Percentiles rank a stretch among this genome's conserved stretches.
Evolutionary conservation across 1,140 invertebrate genomes (phyloP).

Genomic region (Bemisia tabaci): DNA sequence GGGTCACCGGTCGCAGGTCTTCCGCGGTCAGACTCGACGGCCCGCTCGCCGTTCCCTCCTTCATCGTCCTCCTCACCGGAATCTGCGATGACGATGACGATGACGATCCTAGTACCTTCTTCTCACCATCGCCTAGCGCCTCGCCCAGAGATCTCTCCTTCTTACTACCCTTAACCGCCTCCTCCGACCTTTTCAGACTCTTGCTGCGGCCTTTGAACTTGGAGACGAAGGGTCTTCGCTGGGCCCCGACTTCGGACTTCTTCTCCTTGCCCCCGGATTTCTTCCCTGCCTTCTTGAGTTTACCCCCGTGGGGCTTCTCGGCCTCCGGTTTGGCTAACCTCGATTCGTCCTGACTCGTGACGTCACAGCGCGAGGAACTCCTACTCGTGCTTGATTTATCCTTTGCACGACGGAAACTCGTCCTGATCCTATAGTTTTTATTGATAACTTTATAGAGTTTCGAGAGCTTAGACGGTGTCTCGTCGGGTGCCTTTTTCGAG

Average conservation of each 20-base stretch:
- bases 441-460: conserved; percentile 13
- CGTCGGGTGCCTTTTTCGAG: background rate
- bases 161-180: background rate
- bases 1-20: background rate
- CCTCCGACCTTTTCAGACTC: background rate
- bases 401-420: conserved; percentile 13
- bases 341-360: conserved; percentile 1
- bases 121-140: conserved; percentile 10
- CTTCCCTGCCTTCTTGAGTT: background rate
- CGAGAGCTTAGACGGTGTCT: conserved; percentile 6
- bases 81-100: conserved; percentile 1
- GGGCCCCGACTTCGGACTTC: conserved; percentile 35
- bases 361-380: background rate
- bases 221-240: conserved; percentile 40
- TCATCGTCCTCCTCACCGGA: conserved; percentile 4
- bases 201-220: conserved; percentile 43
- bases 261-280: background rate
- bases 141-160: conserved; percentile 28
- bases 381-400: background rate
- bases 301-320: background rate
- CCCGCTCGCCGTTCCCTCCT: background rate
- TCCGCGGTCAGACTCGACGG: conserved; percentile 1
- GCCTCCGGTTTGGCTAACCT: conserved; percentile 1
- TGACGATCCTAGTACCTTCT: background rate
- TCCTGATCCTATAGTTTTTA: conserved; percentile 15